Conservation (phyloP, 37 sponge, comb jelly and placozoan species). For the Ephydatia muelleri region DNA sequence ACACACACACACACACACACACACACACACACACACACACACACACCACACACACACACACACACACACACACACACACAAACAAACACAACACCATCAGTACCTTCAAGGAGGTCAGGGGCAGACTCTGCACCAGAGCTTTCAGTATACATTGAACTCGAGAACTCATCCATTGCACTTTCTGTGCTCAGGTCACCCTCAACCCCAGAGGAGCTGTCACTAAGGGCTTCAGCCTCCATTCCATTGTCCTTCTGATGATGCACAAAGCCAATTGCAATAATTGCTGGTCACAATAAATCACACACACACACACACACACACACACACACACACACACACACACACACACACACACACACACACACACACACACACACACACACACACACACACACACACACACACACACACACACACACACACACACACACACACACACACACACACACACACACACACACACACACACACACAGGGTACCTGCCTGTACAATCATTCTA, state of each 20-base stretch:
- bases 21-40: not conserved
- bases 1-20: not conserved
- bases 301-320: not conserved
- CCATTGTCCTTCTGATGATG: not conserved
- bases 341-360: conserved; percentile 11
- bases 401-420: conserved; percentile 2
- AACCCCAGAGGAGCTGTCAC: conserved; percentile 16
- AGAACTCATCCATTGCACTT: conserved; percentile 14
- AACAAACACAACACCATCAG: not conserved
- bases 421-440: conserved; percentile 8
- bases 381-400: conserved; percentile 2
- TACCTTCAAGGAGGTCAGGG: not conserved
- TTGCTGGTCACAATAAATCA: not conserved
- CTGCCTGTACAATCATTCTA: no score
- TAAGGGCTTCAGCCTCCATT: not conserved
- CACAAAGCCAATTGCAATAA: not conserved
- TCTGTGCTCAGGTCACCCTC: not conserved
- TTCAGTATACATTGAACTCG: not conserved
- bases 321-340: not conserved
- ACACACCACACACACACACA: not conserved
- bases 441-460: not conserved
- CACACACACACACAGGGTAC: not conserved
- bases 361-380: not conserved
- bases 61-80: not conserved
- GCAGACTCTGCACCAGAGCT: conserved; percentile 9